Evolutionary conservation across 2,797 vertebrate species (phyloP).

Genomic region (Lateolabrax maculatus): DNA sequence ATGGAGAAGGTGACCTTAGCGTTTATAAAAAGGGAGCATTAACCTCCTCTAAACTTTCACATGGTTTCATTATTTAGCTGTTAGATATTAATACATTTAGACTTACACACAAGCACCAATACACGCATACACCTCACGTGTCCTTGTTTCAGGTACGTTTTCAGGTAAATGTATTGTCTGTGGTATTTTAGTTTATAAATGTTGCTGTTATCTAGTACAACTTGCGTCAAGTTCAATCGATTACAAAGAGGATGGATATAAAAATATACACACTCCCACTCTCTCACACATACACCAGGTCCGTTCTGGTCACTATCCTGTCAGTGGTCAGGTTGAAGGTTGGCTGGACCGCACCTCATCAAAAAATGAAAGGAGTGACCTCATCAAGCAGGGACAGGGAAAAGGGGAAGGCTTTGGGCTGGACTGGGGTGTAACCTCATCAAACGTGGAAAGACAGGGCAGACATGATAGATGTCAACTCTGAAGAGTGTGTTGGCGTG

Average conservation of each 20-base stretch:
- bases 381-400: slow-evolving; percentile 61
- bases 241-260: neutral
- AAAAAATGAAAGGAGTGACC: slow-evolving; percentile 69
- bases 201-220: neutral
- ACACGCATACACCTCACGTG: neutral
- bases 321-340: slow-evolving; percentile 70
- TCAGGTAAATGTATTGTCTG: neutral
- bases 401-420: slow-evolving; percentile 59
- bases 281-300: slow-evolving; percentile 36
- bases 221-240: neutral
- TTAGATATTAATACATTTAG: neutral
- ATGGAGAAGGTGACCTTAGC: slow-evolving; percentile 56
- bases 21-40: slow-evolving; percentile 49
- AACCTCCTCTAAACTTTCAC: slow-evolving; percentile 35
- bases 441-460: slow-evolving; percentile 64
- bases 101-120: neutral
- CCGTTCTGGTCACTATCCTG: slow-evolving; percentile 50
- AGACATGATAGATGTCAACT: slow-evolving; percentile 65
- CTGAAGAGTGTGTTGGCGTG: slow-evolving; percentile 30
- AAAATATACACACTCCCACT: slow-evolving; percentile 1
- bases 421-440: slow-evolving; percentile 68
- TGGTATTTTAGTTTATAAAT: neutral
- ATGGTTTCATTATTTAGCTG: slow-evolving; percentile 1
- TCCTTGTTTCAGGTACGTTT: neutral
- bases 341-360: slow-evolving; percentile 54